phyloP scores from a whole-genome alignment of 1,140 invertebrate species.

The Asbolus verrucosus region DNA sequence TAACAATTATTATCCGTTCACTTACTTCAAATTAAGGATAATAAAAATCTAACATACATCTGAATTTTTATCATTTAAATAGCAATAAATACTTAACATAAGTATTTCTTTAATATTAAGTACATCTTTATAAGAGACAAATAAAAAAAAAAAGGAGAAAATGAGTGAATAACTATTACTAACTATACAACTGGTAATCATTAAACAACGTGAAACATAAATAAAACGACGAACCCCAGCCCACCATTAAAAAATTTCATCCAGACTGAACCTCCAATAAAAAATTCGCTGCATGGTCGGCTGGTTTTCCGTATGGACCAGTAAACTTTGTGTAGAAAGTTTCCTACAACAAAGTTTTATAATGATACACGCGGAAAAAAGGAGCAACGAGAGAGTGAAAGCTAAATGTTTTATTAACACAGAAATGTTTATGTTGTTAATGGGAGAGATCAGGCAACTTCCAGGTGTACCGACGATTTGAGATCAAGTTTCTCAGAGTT shows the following conservation, averaged over 20 bases:
- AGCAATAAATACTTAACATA: conserved; percentile 38
- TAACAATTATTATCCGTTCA: too few relatives aligned
- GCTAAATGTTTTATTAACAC: too few relatives aligned
- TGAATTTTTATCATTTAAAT: too few relatives aligned
- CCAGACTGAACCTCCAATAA: too few relatives aligned
- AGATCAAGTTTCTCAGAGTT: conserved; percentile 1
- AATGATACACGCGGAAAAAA: conserved; percentile 47
- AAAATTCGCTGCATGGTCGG: conserved; percentile 21
- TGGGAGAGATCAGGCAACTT: neutral
- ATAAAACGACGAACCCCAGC: conserved; percentile 2
- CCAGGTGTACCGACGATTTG: too few relatives aligned
- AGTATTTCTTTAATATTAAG: neutral
- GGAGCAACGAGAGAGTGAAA: conserved; percentile 20
- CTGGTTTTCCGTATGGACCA: conserved; percentile 48
- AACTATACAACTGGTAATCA: conserved; percentile 10
- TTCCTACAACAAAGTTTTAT: conserved; percentile 44
- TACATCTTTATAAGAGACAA: neutral
- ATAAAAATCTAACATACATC: conserved; percentile 8
- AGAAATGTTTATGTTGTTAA: conserved; percentile 4
- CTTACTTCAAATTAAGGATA: neutral
- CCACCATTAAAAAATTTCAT: conserved; percentile 25
- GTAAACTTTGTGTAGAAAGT: conserved; percentile 49
- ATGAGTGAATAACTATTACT: too few relatives aligned
- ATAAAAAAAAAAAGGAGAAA: neutral
- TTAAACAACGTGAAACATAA: conserved; percentile 20